Evolutionary conservation across 2,888 invertebrate species (phyloP).

Genomic region (Eugnorisma glareosa): DNA sequence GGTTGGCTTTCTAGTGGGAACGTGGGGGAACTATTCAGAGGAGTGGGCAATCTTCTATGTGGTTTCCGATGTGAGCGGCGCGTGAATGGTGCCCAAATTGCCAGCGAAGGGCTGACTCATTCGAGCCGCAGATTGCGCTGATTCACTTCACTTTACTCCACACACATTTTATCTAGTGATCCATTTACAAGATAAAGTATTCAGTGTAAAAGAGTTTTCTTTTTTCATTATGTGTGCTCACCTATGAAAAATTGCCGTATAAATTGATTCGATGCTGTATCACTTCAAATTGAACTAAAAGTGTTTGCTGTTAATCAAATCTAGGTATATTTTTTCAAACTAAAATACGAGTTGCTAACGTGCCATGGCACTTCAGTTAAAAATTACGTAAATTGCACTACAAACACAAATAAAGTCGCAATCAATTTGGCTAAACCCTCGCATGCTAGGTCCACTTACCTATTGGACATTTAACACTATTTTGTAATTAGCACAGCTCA

Average conservation of each 20-base stretch:
- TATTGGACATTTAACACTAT: constrained; percentile 30
- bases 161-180: constrained; percentile 74
- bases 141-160: constrained; percentile 81
- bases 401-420: constrained; percentile 39
- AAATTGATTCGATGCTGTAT: constrained; percentile 2
- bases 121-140: constrained; percentile 80
- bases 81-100: constrained; percentile 87
- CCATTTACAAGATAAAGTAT: constrained; percentile 65
- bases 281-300: constrained; percentile 1
- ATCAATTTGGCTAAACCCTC: constrained; percentile 47
- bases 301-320: constrained; percentile 6
- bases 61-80: constrained; percentile 83
- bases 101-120: constrained; percentile 84
- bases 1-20: constrained; percentile 74
- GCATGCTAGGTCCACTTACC: constrained; percentile 18
- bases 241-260: constrained; percentile 29
- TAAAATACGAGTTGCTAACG: neutral
- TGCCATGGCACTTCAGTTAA: constrained; percentile 6
- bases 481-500: constrained; percentile 42
- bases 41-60: constrained; percentile 83
- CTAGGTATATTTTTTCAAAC: neutral
- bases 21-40: constrained; percentile 73
- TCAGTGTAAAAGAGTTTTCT: constrained; percentile 51
- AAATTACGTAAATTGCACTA: constrained; percentile 30
- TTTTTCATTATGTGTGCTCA: constrained; percentile 16